Evolutionary conservation across 2,888 invertebrate species (phyloP), one percentile per base, ranked within the genome.

Genomic region (Drosophila mettleri): DNA sequence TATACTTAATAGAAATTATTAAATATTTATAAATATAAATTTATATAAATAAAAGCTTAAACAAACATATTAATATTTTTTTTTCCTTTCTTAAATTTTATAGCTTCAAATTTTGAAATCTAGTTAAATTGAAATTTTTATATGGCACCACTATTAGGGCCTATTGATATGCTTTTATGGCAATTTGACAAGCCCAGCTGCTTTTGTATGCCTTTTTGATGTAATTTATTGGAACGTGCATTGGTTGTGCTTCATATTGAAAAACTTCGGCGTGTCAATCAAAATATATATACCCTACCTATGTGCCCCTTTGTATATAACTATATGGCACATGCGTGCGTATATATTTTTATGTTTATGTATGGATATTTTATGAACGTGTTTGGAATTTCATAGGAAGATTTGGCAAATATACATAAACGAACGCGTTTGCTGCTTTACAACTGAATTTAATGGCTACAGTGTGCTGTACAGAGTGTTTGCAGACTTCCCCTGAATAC

Each of bases 171-270:
- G 22, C 20, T 43, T 75, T 57, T 38, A 41, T 52, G 41, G 48
- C 48, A 33, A 41, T 60, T 51, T 53, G 34, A 36, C 33, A 39
- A 31, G 27, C 27, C 51, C 63, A 53, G 68, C 63, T 52, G 63
- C n/a, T 49, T 24, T 16, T 34, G 43, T 59, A 27, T 48, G 20
- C 27, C 29, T 58, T 63, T 76, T 77, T 64, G 71, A 83, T 86
- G 72, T 80, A 86, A 82, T 77, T 83, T 83, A 78, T 70, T 63
- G 58, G 63, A 57, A 75, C 80, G 86, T 86, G 78, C 73, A 73
- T 60, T 78, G 80, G 58, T 64, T 82, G 51, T 38, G 48, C 58
- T 59, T 57, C 64, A 66, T 48, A 64, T 69, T 66, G 54, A 65
- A 78, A 61, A 64, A 57, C 54, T 57, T 7, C 45, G 59, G 48